These are phyloP conservation scores for Drosophila neoperkinsi DNA, from an alignment of 2,888 invertebrate species.

Conservation along the genomic window DNA sequence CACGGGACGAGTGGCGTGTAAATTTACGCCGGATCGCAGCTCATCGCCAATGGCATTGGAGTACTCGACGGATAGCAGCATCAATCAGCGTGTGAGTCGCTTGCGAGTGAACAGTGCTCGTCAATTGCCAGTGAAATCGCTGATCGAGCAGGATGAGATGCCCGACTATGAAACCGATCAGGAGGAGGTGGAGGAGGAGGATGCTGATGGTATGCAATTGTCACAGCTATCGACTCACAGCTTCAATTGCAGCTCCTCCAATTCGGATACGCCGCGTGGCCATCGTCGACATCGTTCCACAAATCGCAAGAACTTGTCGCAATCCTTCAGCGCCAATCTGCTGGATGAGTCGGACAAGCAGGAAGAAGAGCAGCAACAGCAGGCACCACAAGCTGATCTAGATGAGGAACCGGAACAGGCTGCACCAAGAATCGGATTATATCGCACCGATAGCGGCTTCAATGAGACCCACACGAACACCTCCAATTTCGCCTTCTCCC, in stretches of 20 bases:
- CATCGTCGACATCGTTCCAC: constrained; percentile 81
- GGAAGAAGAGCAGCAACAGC: background rate
- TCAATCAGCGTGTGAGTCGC: constrained; percentile 76
- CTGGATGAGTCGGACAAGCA: constrained; percentile 61
- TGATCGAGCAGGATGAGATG: constrained; percentile 32
- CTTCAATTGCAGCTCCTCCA: constrained; percentile 77
- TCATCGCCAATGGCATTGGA: constrained; percentile 70
- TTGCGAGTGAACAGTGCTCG: constrained; percentile 71
- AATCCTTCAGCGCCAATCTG: constrained; percentile 81
- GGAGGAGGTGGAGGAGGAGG: constrained; percentile 42
- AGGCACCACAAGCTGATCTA: background rate
- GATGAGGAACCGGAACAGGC: background rate
- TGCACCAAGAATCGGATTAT: constrained; percentile 51
- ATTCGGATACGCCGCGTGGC: constrained; percentile 82
- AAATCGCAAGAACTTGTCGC: constrained; percentile 84
- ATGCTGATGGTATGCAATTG: constrained; percentile 81
- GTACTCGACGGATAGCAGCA: constrained; percentile 77
- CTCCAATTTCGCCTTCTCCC: constrained; percentile 60
- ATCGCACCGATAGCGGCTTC: constrained; percentile 84
- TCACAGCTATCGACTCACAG: constrained; percentile 79
- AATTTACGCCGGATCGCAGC: constrained; percentile 81
- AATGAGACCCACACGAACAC: constrained; percentile 78
- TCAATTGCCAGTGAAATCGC: constrained; percentile 19
- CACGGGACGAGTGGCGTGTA: constrained; percentile 29
- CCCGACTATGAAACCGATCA: constrained; percentile 16